phyloP scores from a whole-genome alignment of 2,888 invertebrate genomes.

The Scrobipalpa atriplicella region DNA sequence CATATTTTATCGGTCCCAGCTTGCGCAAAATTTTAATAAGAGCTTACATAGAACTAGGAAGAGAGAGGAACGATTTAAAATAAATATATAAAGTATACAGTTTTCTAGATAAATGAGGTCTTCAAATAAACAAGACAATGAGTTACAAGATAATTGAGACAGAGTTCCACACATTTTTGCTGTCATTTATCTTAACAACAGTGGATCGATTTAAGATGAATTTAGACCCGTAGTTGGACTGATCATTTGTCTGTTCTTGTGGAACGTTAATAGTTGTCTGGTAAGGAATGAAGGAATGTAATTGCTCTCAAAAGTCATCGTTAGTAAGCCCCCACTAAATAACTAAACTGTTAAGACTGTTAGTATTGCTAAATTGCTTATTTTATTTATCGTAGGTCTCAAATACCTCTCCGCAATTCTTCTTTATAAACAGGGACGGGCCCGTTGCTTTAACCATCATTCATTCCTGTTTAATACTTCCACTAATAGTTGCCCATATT shows the following conservation, averaged over 20 bases:
- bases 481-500: constrained; percentile 13
- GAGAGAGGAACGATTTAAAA: too few species aligned
- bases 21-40: neutral
- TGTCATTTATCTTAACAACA: constrained; percentile 12
- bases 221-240: constrained; percentile 10
- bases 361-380: constrained; percentile 11
- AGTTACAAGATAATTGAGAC: neutral
- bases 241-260: constrained; percentile 17
- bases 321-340: constrained; percentile 5
- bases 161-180: constrained; percentile 9
- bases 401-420: constrained; percentile 11
- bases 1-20: neutral
- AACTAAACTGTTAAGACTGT: constrained; percentile 7
- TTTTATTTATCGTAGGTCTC: constrained; percentile 15
- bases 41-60: neutral
- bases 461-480: constrained; percentile 15
- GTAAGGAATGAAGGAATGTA: constrained; percentile 15
- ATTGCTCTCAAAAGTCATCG: constrained; percentile 14
- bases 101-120: neutral
- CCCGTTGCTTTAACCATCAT: constrained; percentile 20
- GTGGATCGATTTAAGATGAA: constrained; percentile 9
- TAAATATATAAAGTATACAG: neutral
- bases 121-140: constrained; percentile 2
- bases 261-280: constrained; percentile 17
- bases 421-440: constrained; percentile 16